These are phyloP conservation scores for Hetaerina titia DNA, from an alignment of 2,888 invertebrate species.

Conservation along the genomic window DNA sequence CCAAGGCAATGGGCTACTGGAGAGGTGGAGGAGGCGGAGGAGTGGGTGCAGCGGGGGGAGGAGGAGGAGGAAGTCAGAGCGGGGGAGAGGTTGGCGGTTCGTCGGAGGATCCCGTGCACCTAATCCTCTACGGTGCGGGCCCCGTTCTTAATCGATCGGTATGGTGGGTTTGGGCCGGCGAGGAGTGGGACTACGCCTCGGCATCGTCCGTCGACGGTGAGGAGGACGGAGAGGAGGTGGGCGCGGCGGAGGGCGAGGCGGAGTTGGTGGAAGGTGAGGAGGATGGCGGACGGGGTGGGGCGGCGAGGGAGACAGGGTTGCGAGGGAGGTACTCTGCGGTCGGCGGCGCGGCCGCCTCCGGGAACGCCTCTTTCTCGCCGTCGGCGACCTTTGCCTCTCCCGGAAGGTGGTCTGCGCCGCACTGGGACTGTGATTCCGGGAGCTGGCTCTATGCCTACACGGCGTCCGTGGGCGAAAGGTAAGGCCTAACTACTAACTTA, in stretches of 20 bases:
- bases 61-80: background rate
- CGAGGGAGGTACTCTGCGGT: background rate
- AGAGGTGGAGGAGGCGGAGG: background rate
- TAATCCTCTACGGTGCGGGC: conserved; percentile 54
- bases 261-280: conserved; percentile 10
- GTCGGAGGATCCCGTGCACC: conserved; percentile 50
- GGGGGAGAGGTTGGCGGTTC: background rate
- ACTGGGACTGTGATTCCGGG: conserved; percentile 76
- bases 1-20: conserved; percentile 64
- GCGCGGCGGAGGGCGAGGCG: conserved; percentile 21
- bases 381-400: background rate
- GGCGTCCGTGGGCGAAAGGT: conserved; percentile 71
- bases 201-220: background rate
- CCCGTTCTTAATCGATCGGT: conserved; percentile 53
- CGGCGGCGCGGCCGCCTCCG: background rate
- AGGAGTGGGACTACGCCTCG: conserved; percentile 46
- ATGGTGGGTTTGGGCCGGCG: conserved; percentile 57
- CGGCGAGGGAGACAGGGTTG: background rate
- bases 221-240: conserved; percentile 25
- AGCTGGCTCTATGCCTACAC: conserved; percentile 76
- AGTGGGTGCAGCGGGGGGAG: background rate
- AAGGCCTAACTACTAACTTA: background rate
- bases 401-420: conserved; percentile 76
- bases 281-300: conserved; percentile 2
- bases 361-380: conserved; percentile 1